Conservation (phyloP, 2,113 vertebrate genomes). For the Fukomys damarensis region DNA sequence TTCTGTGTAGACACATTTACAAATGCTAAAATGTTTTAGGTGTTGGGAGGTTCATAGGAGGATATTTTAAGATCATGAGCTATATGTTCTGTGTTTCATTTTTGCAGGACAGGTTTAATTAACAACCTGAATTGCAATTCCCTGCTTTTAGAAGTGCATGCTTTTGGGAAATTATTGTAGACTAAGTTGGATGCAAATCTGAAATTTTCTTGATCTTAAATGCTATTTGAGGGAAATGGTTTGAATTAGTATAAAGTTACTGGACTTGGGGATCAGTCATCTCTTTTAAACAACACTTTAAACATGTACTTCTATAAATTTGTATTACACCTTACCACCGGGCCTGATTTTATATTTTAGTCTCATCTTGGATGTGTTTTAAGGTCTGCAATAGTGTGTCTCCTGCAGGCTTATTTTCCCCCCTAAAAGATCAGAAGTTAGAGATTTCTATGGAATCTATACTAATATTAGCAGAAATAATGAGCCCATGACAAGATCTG, state of each 20-base stretch:
- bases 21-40: neutral
- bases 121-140: constrained; percentile 59
- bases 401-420: neutral
- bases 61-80: constrained; percentile 19
- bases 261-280: neutral
- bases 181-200: constrained; percentile 25
- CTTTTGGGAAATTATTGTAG: constrained; percentile 55
- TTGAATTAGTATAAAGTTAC: constrained; percentile 65
- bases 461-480: constrained; percentile 45
- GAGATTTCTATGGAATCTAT: constrained; percentile 55
- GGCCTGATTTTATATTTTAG: constrained; percentile 49
- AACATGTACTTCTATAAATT: constrained; percentile 35
- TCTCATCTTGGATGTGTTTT: neutral
- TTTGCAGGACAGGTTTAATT: constrained; percentile 66
- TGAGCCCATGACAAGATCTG: neutral
- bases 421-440: constrained; percentile 14
- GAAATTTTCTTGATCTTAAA: constrained; percentile 53
- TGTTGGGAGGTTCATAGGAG: neutral
- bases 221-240: neutral
- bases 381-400: neutral
- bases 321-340: constrained; percentile 38
- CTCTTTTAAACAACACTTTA: constrained; percentile 65
- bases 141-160: constrained; percentile 23
- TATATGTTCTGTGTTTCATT: constrained; percentile 21
- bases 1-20: constrained; percentile 17